These are phyloP conservation scores for Spodoptera picta DNA, from an alignment of 2,888 invertebrate species.

Conservation along the genomic window DNA sequence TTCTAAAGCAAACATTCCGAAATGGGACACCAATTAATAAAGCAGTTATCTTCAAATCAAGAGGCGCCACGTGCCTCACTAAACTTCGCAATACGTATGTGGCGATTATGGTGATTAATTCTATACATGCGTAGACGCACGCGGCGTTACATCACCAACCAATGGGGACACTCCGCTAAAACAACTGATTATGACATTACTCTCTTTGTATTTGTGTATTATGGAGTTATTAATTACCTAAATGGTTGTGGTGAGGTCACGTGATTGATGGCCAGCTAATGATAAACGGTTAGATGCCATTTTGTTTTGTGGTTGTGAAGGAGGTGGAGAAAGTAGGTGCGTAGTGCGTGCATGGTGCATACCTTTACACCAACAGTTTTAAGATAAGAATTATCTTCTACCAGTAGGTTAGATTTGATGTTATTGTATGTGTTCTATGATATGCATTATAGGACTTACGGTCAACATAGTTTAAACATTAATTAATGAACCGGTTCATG, in stretches of 20 bases:
- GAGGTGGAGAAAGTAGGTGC: no score
- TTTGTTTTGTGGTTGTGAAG: no score
- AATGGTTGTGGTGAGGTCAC: not conserved
- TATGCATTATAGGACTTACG: no score
- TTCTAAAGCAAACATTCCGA: not conserved
- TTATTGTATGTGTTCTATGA: no score
- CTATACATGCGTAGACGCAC: conserved; percentile 4
- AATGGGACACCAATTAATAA: conserved; percentile 26
- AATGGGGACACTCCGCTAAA: conserved; percentile 19
- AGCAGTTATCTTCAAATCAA: conserved; percentile 11
- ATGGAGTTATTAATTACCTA: conserved; percentile 1
- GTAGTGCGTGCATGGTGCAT: no score
- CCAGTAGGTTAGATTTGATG: no score
- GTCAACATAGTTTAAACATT: no score
- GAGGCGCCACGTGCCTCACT: not conserved
- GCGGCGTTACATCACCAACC: conserved; percentile 28
- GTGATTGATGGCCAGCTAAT: not conserved
- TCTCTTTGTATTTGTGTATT: not conserved
- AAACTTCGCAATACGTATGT: not conserved
- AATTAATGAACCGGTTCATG: no score
- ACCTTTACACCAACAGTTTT: no score
- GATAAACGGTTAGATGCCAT: not conserved
- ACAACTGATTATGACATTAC: conserved; percentile 13
- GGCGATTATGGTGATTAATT: conserved; percentile 9
- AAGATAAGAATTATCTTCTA: no score